Evolutionary conservation across 2,113 vertebrate species (phyloP).

Genomic region (Natator depressus): DNA sequence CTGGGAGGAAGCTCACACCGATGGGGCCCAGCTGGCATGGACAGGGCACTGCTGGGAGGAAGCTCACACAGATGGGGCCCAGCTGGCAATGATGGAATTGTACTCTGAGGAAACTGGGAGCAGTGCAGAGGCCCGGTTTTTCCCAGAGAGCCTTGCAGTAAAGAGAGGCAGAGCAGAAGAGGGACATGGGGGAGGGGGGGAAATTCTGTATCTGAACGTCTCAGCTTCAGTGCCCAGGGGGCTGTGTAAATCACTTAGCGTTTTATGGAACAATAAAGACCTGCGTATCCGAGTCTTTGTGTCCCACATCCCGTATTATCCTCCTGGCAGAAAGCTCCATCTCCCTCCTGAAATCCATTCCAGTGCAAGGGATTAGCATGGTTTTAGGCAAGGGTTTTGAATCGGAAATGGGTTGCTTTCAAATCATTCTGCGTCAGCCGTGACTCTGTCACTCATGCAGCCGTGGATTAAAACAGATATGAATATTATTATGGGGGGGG

Average conservation of each 20-base stretch:
- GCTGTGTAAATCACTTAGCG: rapidly evolving
- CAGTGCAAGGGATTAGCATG: constrained; percentile 57
- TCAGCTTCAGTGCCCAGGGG: not conserved
- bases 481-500: constrained; percentile 21
- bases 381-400: constrained; percentile 65
- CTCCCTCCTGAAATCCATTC: constrained; percentile 22
- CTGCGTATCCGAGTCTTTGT: not conserved
- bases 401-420: constrained; percentile 69
- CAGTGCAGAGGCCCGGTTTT: not conserved
- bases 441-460: constrained; percentile 27
- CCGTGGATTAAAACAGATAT: constrained; percentile 70
- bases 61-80: not conserved
- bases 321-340: not conserved
- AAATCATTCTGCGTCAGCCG: constrained; percentile 61
- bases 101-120: not conserved
- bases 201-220: not conserved
- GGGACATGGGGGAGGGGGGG: too few species aligned
- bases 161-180: not conserved
- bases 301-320: not conserved
- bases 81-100: not conserved
- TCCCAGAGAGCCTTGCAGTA: not conserved
- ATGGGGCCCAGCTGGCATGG: not conserved
- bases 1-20: too few species aligned
- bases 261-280: not conserved
- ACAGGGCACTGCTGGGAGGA: not conserved